A percentile compares a stretch with the other conserved stretches of the same genome.
phyloP scores from a whole-genome alignment of 2,797 vertebrate species.

The Anolis apletophallus region DNA sequence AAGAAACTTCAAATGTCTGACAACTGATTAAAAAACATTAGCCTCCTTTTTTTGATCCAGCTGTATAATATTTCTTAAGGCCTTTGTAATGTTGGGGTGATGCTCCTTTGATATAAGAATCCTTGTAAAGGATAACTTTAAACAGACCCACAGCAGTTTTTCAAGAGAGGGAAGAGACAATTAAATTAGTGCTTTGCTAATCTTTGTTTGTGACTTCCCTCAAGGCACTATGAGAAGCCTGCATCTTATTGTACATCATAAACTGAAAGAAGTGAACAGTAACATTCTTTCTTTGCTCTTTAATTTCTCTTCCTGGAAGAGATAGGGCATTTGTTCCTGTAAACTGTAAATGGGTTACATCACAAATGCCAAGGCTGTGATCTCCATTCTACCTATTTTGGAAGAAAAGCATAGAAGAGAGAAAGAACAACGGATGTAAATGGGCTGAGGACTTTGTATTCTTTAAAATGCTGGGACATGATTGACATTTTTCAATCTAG shows the following conservation, averaged over 20 bases:
- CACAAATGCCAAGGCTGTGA: constrained; percentile 37
- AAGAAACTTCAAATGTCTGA: constrained; percentile 71
- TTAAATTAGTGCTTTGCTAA: constrained; percentile 70
- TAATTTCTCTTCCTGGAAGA: constrained; percentile 50
- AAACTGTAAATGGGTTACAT: constrained; percentile 53
- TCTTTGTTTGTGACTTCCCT: constrained; percentile 71
- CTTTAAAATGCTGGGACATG: neutral
- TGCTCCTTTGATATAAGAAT: constrained; percentile 75
- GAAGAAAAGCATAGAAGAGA: neutral
- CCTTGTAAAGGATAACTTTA: constrained; percentile 75
- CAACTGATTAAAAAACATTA: constrained; percentile 74
- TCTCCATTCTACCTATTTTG: neutral
- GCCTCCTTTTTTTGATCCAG: constrained; percentile 66
- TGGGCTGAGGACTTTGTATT: neutral
- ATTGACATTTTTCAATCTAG: constrained; percentile 7
- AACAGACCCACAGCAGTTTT: constrained; percentile 60
- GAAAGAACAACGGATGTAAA: neutral
- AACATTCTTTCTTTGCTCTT: constrained; percentile 57
- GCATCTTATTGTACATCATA: constrained; percentile 68
- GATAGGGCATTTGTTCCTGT: constrained; percentile 49
- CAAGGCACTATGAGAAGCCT: constrained; percentile 71
- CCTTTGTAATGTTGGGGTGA: constrained; percentile 72
- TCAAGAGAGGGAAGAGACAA: constrained; percentile 64
- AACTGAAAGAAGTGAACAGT: constrained; percentile 63
- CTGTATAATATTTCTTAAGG: constrained; percentile 69